Conservation (phyloP, 2,113 vertebrate genomes). For the Ophthalmolycus amberensis region DNA sequence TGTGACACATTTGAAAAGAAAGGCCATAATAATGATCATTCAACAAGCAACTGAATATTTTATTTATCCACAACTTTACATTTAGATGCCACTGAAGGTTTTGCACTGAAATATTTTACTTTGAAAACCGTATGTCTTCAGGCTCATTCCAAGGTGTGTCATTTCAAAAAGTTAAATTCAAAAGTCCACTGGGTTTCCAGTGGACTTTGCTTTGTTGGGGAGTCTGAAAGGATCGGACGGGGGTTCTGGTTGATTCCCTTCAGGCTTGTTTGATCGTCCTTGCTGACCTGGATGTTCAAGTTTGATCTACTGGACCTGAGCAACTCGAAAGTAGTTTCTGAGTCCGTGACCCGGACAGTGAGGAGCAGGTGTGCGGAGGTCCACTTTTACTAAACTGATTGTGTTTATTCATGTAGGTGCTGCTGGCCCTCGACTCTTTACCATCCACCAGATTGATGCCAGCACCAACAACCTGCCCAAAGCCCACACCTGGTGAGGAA, state of each 20-base stretch:
- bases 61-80: neutral
- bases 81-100: neutral
- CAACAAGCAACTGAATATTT: neutral
- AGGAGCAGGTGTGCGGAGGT: neutral
- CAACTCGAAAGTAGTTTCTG: neutral
- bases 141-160: neutral
- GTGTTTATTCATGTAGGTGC: constrained; percentile 84
- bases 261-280: neutral
- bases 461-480: constrained; percentile 97
- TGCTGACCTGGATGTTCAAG: neutral
- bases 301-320: neutral
- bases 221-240: neutral
- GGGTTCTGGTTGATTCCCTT: neutral
- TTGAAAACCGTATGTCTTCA: neutral
- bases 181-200: neutral
- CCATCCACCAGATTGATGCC: constrained; percentile 98
- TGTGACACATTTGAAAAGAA: neutral
- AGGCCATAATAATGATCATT: neutral
- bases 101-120: neutral
- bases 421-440: constrained; percentile 95
- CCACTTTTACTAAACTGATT: neutral
- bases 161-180: neutral
- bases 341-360: no score
- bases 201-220: neutral
- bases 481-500: constrained; percentile 95